Evolutionary conservation across 2,113 vertebrate species (phyloP).

Genomic region (Hemibagrus wyckioides): DNA sequence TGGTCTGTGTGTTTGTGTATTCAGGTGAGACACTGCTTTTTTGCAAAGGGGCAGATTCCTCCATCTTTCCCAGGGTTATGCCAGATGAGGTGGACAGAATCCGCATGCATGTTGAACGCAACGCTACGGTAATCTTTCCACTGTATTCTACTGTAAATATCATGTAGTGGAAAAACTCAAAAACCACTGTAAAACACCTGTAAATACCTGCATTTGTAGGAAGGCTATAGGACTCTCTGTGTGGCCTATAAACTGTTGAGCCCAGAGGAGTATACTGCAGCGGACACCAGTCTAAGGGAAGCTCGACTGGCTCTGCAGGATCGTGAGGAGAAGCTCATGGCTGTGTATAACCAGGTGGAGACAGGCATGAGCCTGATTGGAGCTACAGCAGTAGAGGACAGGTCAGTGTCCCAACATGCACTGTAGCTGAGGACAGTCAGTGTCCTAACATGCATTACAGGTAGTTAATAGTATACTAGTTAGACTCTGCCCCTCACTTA

Average conservation of each 20-base stretch:
- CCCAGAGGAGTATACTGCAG: conserved; percentile 78
- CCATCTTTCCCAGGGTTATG: conserved; percentile 88
- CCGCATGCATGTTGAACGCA: conserved; percentile 87
- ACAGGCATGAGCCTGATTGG: conserved; percentile 92
- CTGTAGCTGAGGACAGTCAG: background rate
- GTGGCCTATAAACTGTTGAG: conserved; percentile 89
- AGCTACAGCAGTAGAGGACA: conserved; percentile 96
- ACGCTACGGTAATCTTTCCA: conserved; percentile 78
- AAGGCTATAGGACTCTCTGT: conserved; percentile 92
- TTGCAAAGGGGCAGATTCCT: conserved; percentile 97
- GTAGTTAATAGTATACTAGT: background rate
- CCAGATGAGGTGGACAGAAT: conserved; percentile 85
- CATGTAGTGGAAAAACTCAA: background rate
- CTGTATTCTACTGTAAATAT: background rate
- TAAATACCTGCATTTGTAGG: conserved; percentile 67
- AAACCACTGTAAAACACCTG: background rate
- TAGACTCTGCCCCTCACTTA: background rate
- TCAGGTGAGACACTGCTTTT: conserved; percentile 89
- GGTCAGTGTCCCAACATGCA: conserved; percentile 69
- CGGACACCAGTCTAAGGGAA: conserved; percentile 78
- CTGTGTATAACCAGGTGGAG: conserved; percentile 90
- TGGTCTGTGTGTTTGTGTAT: conserved; percentile 53
- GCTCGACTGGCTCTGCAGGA: conserved; percentile 90
- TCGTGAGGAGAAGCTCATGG: conserved; percentile 89
- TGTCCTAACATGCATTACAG: background rate